Evolutionary conservation across 2,888 invertebrate species (phyloP), one percentile per base, ranked within the genome.

Genomic region (Gibbula magus): DNA sequence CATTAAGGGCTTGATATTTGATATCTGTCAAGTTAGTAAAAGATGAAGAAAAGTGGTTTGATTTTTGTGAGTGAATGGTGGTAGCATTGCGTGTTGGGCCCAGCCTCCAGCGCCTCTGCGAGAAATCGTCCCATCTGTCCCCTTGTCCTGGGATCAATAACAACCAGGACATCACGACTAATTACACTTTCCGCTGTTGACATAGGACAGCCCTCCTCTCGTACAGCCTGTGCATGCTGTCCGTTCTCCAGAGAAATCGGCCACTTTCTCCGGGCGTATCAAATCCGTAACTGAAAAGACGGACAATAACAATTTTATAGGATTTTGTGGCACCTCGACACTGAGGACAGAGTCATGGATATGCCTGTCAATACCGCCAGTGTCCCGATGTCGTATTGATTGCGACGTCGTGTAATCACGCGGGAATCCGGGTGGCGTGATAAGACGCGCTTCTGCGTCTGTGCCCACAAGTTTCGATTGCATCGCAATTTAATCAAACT

Each of bases 231-330:
- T 39, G 70, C 70, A 70, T 32, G 35, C 70, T 70, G 70, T 39
- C 70, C 16, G 70, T 70, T 70, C 70, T 70, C 70, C 70, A 70
- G 70, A 70, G 70, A 70, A 35, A 70, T 70, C 70, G 70, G 70
- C 70, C 70, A 70, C 70, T 70, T 70, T 70, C 70, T n/a, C 16
- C 32, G 70, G 70, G 70, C 70, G 70, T 70, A 70, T 70, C 70
- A 70, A 70, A 70, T 70, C 70, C 70, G 70, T 70, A 70, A 70
- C 70, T 39, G 70, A 70, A 70, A 70, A 70, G 70, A 70, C 70
- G 70, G 70, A 70, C 70, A 70, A 70, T 70, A 70, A 70, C 70
- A 70, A 70, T 70, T 32, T 70, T 70, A 70, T 70, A 70, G 70
- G 70, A 70, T 70, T 70, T 70, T 39, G 70, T 39, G 70, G 70